Evolutionary conservation across 2,797 vertebrate genomes (phyloP).

Genomic region (Carcharodon carcharias): DNA sequence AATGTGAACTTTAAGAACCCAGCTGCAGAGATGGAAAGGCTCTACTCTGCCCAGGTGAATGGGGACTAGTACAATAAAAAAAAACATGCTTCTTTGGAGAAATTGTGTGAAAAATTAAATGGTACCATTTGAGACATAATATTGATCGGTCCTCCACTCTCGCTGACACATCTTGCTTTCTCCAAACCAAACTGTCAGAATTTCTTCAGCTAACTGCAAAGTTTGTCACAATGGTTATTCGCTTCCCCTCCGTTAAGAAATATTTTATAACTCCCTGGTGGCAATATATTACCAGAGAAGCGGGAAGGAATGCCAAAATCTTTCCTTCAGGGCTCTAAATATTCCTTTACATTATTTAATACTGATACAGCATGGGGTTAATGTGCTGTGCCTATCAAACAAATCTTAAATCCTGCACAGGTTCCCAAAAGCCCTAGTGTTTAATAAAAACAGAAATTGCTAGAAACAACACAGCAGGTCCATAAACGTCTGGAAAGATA

Average conservation of each 20-base stretch:
- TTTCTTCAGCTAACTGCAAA: conserved; percentile 31
- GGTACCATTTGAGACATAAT: conserved; percentile 33
- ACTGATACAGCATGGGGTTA: background rate
- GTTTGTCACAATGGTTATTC: conserved; percentile 20
- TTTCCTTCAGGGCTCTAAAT: background rate
- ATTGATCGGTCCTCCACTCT: conserved; percentile 42
- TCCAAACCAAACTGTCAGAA: conserved; percentile 39
- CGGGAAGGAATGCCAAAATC: background rate
- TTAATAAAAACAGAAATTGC: background rate
- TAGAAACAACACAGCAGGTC: background rate
- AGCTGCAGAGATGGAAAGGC: background rate
- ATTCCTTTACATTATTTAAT: background rate
- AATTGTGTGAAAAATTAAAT: background rate
- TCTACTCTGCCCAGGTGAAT: background rate
- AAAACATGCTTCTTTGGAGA: background rate
- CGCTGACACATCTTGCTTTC: conserved; percentile 41
- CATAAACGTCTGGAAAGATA: background rate
- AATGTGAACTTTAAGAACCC: background rate
- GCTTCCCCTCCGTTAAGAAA: background rate
- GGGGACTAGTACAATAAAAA: background rate
- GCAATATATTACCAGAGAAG: background rate
- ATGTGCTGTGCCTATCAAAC: background rate
- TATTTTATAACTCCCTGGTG: background rate
- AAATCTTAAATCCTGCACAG: background rate
- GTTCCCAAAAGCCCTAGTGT: background rate